Conservation (phyloP, 2,888 invertebrate species). For the Reticulitermes lucifugus region DNA sequence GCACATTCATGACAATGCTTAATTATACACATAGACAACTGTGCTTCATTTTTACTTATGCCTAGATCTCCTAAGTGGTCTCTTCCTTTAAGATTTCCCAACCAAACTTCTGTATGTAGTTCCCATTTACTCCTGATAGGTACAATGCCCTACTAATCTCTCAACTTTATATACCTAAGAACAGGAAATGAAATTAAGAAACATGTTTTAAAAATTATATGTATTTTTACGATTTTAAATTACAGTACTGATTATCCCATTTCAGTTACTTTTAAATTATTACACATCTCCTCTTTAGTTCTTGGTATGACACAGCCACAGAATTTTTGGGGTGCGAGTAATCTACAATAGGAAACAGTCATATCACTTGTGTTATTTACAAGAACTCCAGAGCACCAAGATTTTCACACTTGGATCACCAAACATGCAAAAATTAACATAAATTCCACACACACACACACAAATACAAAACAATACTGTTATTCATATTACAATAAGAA, state of each 20-base stretch:
- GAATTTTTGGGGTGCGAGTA: conserved; percentile 14
- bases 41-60: no score
- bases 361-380: conserved; percentile 10
- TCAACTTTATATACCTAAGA: no score
- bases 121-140: no score
- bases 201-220: conserved; percentile 7
- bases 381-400: conserved; percentile 2
- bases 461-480: conserved; percentile 18
- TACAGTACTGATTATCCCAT: conserved; percentile 20
- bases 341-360: not conserved
- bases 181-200: not conserved
- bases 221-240: not conserved
- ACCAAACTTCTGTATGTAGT: no score
- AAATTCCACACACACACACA: not conserved
- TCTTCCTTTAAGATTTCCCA: no score
- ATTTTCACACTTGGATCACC: not conserved
- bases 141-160: no score
- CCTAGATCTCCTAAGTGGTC: no score
- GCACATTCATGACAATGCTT: no score
- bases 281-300: conserved; percentile 22
- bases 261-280: not conserved
- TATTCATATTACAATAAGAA: conserved; percentile 21
- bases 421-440: conserved; percentile 3
- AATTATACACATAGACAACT: no score
- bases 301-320: conserved; percentile 25